Conservation (phyloP, 2,888 invertebrate species). For the Rhimphoctona megacephalus region DNA sequence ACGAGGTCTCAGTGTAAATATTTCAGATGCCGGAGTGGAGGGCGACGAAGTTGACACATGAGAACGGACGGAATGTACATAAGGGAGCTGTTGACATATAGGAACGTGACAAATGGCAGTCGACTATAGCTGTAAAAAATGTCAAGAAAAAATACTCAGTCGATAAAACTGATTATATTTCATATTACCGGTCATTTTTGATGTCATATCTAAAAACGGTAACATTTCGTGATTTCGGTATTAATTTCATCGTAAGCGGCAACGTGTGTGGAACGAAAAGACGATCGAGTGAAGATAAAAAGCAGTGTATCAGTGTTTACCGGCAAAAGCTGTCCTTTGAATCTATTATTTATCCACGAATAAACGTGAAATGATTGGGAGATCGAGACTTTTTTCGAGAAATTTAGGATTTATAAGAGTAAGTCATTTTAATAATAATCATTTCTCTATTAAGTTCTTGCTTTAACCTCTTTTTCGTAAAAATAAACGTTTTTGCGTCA, state of each 20-base stretch:
- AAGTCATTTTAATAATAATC: conserved; percentile 38
- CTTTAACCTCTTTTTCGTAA: conserved; percentile 40
- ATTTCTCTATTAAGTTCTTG: neutral
- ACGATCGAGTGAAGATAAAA: neutral
- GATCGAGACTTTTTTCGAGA: conserved; percentile 74
- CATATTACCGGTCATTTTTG: neutral
- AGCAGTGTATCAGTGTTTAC: conserved; percentile 5
- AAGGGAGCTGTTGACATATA: too few species aligned
- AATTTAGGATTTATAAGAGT: conserved; percentile 76
- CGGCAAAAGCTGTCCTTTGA: neutral
- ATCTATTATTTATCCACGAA: neutral
- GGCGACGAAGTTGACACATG: too few species aligned
- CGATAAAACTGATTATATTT: neutral
- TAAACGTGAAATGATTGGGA: conserved; percentile 65
- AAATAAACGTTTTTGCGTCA: conserved; percentile 15
- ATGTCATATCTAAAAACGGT: neutral
- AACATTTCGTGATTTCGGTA: neutral
- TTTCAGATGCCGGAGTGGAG: too few species aligned
- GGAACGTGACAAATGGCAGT: too few species aligned
- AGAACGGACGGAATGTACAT: too few species aligned
- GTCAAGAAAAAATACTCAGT: neutral
- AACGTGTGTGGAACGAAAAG: conserved; percentile 4
- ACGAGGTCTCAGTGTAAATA: too few species aligned
- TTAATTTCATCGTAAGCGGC: neutral
- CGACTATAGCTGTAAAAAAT: neutral